Conservation (phyloP, 2,113 vertebrate species). For the Sylvia atricapilla region DNA sequence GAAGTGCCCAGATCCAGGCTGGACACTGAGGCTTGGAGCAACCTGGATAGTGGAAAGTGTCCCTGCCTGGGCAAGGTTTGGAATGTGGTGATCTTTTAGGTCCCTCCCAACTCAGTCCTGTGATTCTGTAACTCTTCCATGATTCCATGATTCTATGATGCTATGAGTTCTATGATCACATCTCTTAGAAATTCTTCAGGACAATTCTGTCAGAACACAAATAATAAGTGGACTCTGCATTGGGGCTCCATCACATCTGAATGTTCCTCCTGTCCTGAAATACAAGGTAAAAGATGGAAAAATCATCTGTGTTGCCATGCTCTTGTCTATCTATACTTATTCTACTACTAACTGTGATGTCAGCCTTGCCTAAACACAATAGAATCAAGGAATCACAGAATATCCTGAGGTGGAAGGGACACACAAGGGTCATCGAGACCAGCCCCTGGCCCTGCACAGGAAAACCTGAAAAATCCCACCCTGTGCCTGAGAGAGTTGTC, state of each 20-base stretch:
- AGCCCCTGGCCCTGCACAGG: neutral
- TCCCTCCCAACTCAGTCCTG: too few species aligned
- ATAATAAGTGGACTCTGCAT: neutral
- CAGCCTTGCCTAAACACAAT: neutral
- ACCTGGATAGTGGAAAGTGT: accelerated
- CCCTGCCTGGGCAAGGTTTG: accelerated
- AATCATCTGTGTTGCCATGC: neutral
- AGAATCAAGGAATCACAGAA: neutral
- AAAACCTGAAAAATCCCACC: neutral
- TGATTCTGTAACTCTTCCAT: neutral
- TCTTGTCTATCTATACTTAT: neutral
- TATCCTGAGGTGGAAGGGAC: neutral
- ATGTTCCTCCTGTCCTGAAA: neutral
- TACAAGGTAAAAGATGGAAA: neutral
- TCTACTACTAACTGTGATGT: neutral
- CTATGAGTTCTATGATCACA: neutral
- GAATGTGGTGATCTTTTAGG: accelerated
- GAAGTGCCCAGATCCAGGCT: accelerated
- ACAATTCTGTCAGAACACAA: neutral
- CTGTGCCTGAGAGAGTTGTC: too few species aligned
- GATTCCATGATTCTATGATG: neutral
- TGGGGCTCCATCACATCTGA: accelerated
- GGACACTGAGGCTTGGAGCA: accelerated
- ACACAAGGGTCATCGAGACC: accelerated
- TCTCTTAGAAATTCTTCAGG: neutral